Evolutionary conservation across 1,140 invertebrate genomes (phyloP).

Genomic region (Cepaea nemoralis): DNA sequence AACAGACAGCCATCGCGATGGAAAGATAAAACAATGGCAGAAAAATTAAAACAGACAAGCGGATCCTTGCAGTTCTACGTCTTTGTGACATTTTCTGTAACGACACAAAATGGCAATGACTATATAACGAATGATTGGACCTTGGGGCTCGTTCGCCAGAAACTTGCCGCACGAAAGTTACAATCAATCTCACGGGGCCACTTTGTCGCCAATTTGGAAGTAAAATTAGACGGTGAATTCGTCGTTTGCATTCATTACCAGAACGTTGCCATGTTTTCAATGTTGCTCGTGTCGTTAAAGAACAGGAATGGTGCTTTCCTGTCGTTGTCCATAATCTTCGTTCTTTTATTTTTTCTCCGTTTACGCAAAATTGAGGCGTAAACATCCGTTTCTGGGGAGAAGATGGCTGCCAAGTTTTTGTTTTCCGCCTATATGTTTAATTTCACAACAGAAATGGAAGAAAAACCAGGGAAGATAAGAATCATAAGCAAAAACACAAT

Average conservation of each 20-base stretch:
- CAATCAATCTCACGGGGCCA: constrained; percentile 34
- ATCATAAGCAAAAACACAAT: too few relatives aligned
- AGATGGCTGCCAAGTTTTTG: not conserved
- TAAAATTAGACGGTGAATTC: constrained; percentile 38
- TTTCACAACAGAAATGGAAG: too few relatives aligned
- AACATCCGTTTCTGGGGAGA: not conserved
- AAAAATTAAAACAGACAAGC: too few relatives aligned
- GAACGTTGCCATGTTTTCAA: not conserved
- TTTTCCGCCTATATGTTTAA: too few relatives aligned
- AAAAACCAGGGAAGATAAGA: too few relatives aligned
- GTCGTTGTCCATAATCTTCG: constrained; percentile 4
- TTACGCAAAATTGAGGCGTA: not conserved
- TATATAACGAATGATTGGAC: not conserved
- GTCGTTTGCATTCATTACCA: constrained; percentile 38
- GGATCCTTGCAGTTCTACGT: too few relatives aligned
- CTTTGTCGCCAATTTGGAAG: constrained; percentile 39
- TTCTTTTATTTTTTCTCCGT: not conserved
- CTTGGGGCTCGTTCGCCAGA: not conserved
- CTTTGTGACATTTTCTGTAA: not conserved
- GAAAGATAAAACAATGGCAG: too few relatives aligned
- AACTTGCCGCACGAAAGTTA: constrained; percentile 14
- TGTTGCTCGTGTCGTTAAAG: constrained; percentile 13
- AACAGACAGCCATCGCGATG: too few relatives aligned
- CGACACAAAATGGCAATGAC: not conserved
- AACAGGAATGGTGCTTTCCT: not conserved